phyloP scores from a whole-genome alignment of 92 coral and sea anemone species.

The Palythoa grandiflora region DNA sequence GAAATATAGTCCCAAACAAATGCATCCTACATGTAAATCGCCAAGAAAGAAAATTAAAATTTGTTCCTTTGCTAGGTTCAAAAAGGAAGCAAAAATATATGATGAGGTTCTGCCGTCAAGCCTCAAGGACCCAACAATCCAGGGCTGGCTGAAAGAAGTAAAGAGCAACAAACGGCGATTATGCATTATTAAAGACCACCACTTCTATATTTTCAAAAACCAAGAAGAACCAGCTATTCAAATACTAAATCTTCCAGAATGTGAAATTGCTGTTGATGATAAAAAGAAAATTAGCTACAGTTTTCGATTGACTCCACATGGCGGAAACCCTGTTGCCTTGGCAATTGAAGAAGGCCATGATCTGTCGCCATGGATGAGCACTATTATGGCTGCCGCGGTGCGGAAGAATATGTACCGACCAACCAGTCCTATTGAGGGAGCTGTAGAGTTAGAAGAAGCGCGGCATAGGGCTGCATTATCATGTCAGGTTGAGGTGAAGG shows the following conservation, averaged over 20 bases:
- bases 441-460: conserved; percentile 58
- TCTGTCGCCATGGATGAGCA: conserved; percentile 99
- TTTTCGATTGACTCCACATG: conserved; percentile 78
- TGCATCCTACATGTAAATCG: no score
- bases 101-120: conserved; percentile 78
- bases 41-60: no score
- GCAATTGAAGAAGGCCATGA: conserved; percentile 97
- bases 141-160: conserved; percentile 90
- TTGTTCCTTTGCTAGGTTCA: conserved; percentile 59
- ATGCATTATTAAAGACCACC: conserved; percentile 93
- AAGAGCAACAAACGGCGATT: conserved; percentile 85
- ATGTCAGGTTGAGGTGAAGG: conserved; percentile 17
- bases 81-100: conserved; percentile 73
- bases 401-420: conserved; percentile 83
- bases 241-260: conserved; percentile 83
- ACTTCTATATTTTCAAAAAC: conserved; percentile 87
- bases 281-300: conserved; percentile 91
- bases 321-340: conserved; percentile 78
- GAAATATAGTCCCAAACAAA: no score
- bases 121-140: conserved; percentile 79
- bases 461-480: conserved; percentile 44
- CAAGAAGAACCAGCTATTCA: conserved; percentile 90
- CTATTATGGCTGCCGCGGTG: conserved; percentile 96
- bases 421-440: conserved; percentile 74
- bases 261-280: conserved; percentile 89